Evolutionary conservation across 2,888 invertebrate genomes (phyloP).

Genomic region (Lasioglossum lativentre): DNA sequence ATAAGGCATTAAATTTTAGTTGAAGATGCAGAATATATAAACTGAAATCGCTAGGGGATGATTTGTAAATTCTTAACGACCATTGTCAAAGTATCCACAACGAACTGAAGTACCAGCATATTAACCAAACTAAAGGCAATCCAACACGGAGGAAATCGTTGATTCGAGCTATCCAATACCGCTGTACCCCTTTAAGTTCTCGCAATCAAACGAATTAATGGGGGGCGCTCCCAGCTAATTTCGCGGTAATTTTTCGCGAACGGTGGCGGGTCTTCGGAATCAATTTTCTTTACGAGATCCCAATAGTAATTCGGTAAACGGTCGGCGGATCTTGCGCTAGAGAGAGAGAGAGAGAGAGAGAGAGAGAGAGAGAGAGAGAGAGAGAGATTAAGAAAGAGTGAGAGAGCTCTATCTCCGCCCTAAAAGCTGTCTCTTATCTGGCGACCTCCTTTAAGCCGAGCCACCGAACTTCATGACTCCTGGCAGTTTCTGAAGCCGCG

Average conservation of each 20-base stretch:
- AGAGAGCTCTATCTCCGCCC: conserved; percentile 65
- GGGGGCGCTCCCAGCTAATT: not conserved
- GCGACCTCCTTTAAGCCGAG: conserved; percentile 39
- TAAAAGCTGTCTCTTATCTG: conserved; percentile 76
- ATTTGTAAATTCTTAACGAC: too few relatives aligned
- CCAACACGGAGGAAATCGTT: not conserved
- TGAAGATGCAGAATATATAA: too few relatives aligned
- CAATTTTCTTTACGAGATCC: conserved; percentile 12
- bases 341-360: not conserved
- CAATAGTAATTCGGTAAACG: conserved; percentile 57
- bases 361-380: not conserved
- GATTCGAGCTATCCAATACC: not conserved
- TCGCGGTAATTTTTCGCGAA: conserved; percentile 1
- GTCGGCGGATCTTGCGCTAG: conserved; percentile 44
- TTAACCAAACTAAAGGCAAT: not conserved
- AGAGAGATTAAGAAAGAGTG: too few relatives aligned
- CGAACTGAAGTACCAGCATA: too few relatives aligned
- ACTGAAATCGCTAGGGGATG: too few relatives aligned
- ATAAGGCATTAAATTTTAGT: too few relatives aligned
- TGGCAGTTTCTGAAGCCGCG: conserved; percentile 28
- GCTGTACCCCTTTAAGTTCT: not conserved
- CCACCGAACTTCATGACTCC: conserved; percentile 30
- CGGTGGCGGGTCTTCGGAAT: not conserved
- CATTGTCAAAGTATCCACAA: too few relatives aligned
- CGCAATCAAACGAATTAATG: not conserved